Base-by-base conservation (phyloP, 2,888 invertebrate species). In the Achlya flavicornis region DNA sequence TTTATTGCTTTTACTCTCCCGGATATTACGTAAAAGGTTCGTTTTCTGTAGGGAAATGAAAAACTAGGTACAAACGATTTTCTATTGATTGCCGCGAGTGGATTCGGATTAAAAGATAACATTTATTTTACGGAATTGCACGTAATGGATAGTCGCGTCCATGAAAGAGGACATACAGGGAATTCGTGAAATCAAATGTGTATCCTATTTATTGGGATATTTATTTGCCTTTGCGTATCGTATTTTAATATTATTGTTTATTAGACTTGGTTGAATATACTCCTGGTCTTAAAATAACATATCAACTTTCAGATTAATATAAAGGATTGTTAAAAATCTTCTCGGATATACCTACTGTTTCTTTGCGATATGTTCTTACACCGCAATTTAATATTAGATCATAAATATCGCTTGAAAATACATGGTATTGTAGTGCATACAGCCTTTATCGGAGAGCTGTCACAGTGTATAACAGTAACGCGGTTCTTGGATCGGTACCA, bases 1-100 rank as follows among this genome's bases (percentile, higher is more conserved):
- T 92, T 91, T 91, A 92, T 91, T 89, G 87, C 89, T 89, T 88
- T 85, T 81, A 76, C 85, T 83, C 81, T 77, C 77, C 75, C 77
- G 80, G 83, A 84, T 85, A 81, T 86, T 85, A 74, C 72, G 80
- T 74, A 76, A 82, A 85, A 84, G 85, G 81, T 82, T 83, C 79
- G 68, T 74, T 81, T 84, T 79, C 80, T 77, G 74, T 76, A 71
- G 85, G 77, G 76, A 83, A 79, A 81, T 82, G 73, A 74, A 82
- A 79, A 76, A 72, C 69, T 68, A 76, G 72, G 74, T 76, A 81
- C 16, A 53, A 53, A 53, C 77, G 74, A 76, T 80, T 78, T 78
- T 75, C 67, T 66, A 76, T 73, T 66, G 65, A 70, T 69, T 66
- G 73, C 74, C 74, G 69, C 74, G 68, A 77, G 66, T 75, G 64